These are phyloP conservation scores for Sesamia nonagrioides DNA, from an alignment of 1,140 invertebrate species.

Conservation along the genomic window DNA sequence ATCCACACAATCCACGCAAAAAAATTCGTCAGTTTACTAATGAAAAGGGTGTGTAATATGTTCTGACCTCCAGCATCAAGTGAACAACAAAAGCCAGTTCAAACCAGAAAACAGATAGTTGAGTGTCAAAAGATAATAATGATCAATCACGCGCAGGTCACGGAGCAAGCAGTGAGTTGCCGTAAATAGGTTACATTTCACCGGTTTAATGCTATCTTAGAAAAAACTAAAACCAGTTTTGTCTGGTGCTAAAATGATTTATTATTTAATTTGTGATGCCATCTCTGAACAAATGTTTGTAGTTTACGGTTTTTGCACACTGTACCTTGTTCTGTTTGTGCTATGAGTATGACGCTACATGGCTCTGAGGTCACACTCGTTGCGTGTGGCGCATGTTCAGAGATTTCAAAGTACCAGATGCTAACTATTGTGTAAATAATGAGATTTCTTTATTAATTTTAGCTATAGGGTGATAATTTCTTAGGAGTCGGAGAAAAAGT, in stretches of 20 bases:
- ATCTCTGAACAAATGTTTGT: not conserved
- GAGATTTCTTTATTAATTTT: too few relatives aligned
- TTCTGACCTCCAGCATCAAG: too few relatives aligned
- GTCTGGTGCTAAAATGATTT: not conserved
- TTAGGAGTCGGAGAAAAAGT: too few relatives aligned
- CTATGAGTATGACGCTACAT: not conserved
- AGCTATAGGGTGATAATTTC: too few relatives aligned
- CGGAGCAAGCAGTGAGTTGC: not conserved
- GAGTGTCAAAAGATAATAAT: not conserved
- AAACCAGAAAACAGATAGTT: conserved; percentile 1
- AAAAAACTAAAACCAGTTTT: conserved; percentile 13
- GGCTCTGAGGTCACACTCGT: not conserved
- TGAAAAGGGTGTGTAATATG: not conserved
- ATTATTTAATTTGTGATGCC: conserved; percentile 13
- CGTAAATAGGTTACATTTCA: conserved; percentile 8
- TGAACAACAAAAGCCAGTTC: conserved; percentile 6
- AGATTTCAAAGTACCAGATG: not conserved
- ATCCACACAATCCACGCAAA: too few relatives aligned
- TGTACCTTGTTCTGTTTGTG: conserved; percentile 1
- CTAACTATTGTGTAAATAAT: too few relatives aligned
- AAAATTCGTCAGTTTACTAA: not conserved
- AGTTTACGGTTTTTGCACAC: conserved; percentile 19
- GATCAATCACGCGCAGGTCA: conserved; percentile 23
- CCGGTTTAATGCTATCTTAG: not conserved
- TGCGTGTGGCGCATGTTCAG: not conserved